Evolutionary conservation across 1,140 invertebrate species (phyloP).

Genomic region (Nasonia longicornis): DNA sequence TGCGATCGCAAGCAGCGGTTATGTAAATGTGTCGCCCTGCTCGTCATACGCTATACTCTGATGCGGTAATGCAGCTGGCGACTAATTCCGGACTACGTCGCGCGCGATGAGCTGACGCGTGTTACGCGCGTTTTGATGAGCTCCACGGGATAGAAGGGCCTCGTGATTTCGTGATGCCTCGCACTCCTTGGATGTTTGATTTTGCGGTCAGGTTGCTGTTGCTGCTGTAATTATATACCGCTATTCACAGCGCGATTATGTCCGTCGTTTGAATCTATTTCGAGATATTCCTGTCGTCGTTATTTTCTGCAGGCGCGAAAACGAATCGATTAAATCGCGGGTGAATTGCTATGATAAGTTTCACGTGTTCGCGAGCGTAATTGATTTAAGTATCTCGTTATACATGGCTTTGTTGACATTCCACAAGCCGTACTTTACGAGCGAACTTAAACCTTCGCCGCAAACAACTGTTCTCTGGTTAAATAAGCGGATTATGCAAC

Average conservation of each 20-base stretch:
- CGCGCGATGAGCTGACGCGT: neutral
- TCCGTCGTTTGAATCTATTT: too few species aligned
- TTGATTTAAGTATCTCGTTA: neutral
- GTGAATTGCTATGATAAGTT: neutral
- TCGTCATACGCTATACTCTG: too few species aligned
- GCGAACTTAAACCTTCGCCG: neutral
- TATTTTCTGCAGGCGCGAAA: too few species aligned
- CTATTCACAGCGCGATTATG: too few species aligned
- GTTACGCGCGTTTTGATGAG: neutral
- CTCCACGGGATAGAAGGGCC: neutral
- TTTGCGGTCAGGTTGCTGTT: too few species aligned
- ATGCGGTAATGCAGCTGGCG: neutral
- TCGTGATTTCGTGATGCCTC: neutral
- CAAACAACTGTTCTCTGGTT: neutral
- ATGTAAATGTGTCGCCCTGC: constrained; percentile 14
- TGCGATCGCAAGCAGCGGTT: constrained; percentile 22
- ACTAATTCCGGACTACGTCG: constrained; percentile 11
- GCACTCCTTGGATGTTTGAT: too few species aligned
- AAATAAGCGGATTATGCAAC: neutral
- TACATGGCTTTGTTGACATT: neutral
- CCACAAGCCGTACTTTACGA: neutral
- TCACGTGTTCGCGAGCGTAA: neutral
- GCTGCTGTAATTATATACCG: too few species aligned
- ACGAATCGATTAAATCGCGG: too few species aligned
- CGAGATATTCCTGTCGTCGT: too few species aligned